Evolutionary conservation across 2,888 invertebrate species (phyloP).

Genomic region (Nycteola revayana): DNA sequence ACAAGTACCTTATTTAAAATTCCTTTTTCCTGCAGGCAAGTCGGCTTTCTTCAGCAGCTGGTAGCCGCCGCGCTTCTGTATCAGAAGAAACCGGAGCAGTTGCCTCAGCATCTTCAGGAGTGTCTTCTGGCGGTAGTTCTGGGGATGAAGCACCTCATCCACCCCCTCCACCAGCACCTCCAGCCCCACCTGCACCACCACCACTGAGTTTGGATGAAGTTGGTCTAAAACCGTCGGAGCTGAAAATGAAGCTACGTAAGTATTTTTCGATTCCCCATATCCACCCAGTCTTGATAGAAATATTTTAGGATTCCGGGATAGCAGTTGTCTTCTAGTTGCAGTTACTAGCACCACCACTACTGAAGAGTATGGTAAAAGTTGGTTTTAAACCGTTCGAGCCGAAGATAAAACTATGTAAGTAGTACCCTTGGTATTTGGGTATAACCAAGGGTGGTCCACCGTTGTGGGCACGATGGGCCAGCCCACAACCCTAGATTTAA

Average conservation of each 20-base stretch:
- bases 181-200: constrained; percentile 84
- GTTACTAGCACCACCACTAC: too few relatives aligned
- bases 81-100: constrained; percentile 57
- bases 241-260: constrained; percentile 75
- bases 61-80: constrained; percentile 68
- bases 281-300: too few relatives aligned
- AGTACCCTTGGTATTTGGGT: too few relatives aligned
- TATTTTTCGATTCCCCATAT: constrained; percentile 1
- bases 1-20: too few relatives aligned
- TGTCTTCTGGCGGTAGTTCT: constrained; percentile 67
- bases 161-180: constrained; percentile 85
- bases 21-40: constrained; percentile 51
- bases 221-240: constrained; percentile 79
- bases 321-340: too few relatives aligned
- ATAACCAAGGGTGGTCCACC: too few relatives aligned
- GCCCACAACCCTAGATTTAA: too few relatives aligned
- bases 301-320: too few relatives aligned
- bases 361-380: too few relatives aligned
- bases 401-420: too few relatives aligned
- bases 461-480: too few relatives aligned
- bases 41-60: constrained; percentile 71
- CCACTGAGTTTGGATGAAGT: constrained; percentile 85
- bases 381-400: too few relatives aligned
- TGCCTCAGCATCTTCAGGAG: constrained; percentile 67
- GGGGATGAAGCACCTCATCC: constrained; percentile 85